A percentile compares a stretch with the other conserved stretches of the same genome.
Evolutionary conservation across 1,140 invertebrate species (phyloP).

Genomic region (Heliconius melpomene): DNA sequence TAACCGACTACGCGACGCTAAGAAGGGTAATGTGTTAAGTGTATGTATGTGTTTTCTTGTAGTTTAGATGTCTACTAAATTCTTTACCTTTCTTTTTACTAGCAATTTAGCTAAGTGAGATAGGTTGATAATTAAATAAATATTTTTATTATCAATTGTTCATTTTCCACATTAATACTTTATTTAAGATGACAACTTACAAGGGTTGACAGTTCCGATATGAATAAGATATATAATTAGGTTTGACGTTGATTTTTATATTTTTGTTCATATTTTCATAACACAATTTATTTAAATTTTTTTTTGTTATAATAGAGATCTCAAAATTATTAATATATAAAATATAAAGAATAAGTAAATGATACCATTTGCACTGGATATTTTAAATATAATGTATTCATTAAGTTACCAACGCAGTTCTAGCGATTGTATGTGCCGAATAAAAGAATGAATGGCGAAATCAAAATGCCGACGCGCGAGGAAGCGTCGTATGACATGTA

Average conservation of each 20-base stretch:
- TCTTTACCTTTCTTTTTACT: too few relatives aligned
- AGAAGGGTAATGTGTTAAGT: too few relatives aligned
- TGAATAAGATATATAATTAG: neutral
- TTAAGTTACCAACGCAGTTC: conserved; percentile 1
- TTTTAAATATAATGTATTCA: too few relatives aligned
- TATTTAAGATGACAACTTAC: neutral
- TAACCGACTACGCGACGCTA: too few relatives aligned
- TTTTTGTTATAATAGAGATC: neutral
- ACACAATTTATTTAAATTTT: neutral
- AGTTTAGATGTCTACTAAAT: too few relatives aligned
- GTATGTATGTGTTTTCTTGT: too few relatives aligned
- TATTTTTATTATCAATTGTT: neutral
- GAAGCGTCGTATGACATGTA: conserved; percentile 43
- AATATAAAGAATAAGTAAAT: neutral
- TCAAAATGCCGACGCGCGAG: conserved; percentile 39
- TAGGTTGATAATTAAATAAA: neutral
- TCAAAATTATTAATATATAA: neutral
- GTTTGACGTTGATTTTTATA: neutral
- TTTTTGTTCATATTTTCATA: too few relatives aligned
- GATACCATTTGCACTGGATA: neutral
- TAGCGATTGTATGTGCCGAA: conserved; percentile 40
- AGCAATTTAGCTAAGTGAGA: too few relatives aligned
- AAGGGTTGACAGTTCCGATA: neutral
- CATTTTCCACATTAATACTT: neutral
- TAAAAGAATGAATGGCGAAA: conserved; percentile 45